Evolutionary conservation across 2,888 invertebrate species (phyloP), one percentile per base, ranked within the genome.

Genomic region (Parasteatoda lunata): DNA sequence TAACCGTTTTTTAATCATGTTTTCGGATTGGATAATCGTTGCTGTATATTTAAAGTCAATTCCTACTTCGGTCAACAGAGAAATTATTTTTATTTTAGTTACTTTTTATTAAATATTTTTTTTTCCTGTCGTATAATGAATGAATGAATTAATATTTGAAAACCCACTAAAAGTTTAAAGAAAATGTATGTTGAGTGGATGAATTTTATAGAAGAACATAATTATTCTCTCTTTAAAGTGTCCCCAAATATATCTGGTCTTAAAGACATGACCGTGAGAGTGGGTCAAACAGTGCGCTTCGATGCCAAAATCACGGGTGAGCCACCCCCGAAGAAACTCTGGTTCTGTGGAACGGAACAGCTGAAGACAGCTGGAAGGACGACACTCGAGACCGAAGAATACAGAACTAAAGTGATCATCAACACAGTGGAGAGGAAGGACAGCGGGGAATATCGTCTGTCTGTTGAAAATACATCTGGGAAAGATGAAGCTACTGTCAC

Each of bases 401-500:
- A 97, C 92, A 94, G 97, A 91, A 96, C 95, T 91, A 97, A 97
- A 92, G 96, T 97, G 93, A 95, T 95, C 91, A 96, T 96, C 92
- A 95, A 96, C 90, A 95, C 94, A 91, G 96, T 97, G 47, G 95
- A 96, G 90, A 94, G 97, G 88, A 97, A 96, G 93, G 97, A 97
- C 91, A 95, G 95, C 86, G 97, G 97, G 90, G 94, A 95, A 0
- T 97, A 97, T 92, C 96, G 96, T 92, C 96, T 97, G 84, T 94
- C 94, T 77, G 97, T 97, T 47, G 93, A 94, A 90, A 97, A 97
- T 93, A 96, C 95, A 91, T 96, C 95, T 91, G 97, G 97, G 69
- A 95, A 95, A 90, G 97, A 97, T 92, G 95, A 95, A 78, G 97
- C 96, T 13, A 96, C 97, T 91, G 94, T 97, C 51, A 96, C 97